Evolutionary conservation across 2,113 vertebrate species (phyloP).

Genomic region (Antigone vipio): DNA sequence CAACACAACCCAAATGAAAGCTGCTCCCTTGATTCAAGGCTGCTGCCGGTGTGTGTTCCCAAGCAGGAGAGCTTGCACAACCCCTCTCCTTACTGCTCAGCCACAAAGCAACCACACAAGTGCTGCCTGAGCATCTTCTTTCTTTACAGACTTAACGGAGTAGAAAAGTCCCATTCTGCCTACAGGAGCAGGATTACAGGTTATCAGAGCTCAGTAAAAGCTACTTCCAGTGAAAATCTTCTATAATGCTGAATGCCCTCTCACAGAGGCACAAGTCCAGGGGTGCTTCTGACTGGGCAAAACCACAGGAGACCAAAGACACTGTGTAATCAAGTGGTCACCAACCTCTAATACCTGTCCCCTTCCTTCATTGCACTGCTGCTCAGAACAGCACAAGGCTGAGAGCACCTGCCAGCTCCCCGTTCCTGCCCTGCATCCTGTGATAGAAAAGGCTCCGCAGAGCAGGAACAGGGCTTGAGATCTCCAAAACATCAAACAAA

Average conservation of each 20-base stretch:
- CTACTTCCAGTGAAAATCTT: not conserved
- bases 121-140: not conserved
- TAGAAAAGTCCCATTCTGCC: not conserved
- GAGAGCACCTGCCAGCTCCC: not conserved
- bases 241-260: not conserved
- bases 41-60: not conserved
- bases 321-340: not conserved
- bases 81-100: not conserved
- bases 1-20: not conserved
- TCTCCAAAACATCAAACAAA: not conserved
- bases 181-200: not conserved
- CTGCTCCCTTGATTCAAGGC: not conserved
- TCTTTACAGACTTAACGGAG: not conserved
- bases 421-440: not conserved
- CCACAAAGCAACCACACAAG: not conserved
- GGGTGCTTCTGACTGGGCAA: not conserved
- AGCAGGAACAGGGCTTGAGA: not conserved
- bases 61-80: not conserved
- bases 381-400: rapidly evolving
- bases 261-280: not conserved
- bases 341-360: not conserved
- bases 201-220: not conserved
- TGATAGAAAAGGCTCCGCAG: not conserved
- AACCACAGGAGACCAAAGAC: not conserved
- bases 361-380: not conserved